These are phyloP conservation scores for Holocentrus rufus DNA, from an alignment of 2,797 vertebrate genomes.

Conservation along the genomic window DNA sequence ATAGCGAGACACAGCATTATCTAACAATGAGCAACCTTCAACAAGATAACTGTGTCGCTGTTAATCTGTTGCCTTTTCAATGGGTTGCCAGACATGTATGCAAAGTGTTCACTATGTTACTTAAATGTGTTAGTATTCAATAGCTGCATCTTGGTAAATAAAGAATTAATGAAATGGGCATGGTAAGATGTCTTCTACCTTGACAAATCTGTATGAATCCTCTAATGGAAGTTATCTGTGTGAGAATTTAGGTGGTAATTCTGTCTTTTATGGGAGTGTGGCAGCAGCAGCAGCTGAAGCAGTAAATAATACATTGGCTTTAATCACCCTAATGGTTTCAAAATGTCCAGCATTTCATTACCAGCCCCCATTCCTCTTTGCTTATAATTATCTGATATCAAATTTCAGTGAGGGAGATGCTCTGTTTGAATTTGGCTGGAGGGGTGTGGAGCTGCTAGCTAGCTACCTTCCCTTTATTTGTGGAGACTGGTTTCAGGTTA, in stretches of 20 bases:
- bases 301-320: constrained; percentile 83
- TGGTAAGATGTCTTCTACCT: constrained; percentile 38
- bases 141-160: constrained; percentile 53
- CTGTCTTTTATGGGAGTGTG: constrained; percentile 62
- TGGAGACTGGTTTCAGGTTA: constrained; percentile 60
- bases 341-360: constrained; percentile 81
- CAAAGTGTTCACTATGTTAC: constrained; percentile 16
- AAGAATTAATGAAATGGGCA: constrained; percentile 57
- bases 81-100: constrained; percentile 38
- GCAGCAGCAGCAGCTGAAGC: constrained; percentile 71
- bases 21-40: constrained; percentile 42
- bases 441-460: constrained; percentile 42
- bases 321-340: constrained; percentile 82
- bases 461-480: constrained; percentile 40
- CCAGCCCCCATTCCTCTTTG: constrained; percentile 65
- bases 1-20: constrained; percentile 29
- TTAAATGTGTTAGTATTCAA: constrained; percentile 40
- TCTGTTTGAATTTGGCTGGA: constrained; percentile 70
- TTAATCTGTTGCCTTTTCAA: constrained; percentile 39
- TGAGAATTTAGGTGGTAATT: constrained; percentile 52
- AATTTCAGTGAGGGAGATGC: constrained; percentile 69
- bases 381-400: constrained; percentile 77
- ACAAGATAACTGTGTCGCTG: constrained; percentile 32
- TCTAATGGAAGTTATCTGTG: constrained; percentile 56
- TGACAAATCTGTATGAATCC: constrained; percentile 32